phyloP scores from a whole-genome alignment of 53 echinoderm and acorn worm genomes.

The Antedon mediterranea region DNA sequence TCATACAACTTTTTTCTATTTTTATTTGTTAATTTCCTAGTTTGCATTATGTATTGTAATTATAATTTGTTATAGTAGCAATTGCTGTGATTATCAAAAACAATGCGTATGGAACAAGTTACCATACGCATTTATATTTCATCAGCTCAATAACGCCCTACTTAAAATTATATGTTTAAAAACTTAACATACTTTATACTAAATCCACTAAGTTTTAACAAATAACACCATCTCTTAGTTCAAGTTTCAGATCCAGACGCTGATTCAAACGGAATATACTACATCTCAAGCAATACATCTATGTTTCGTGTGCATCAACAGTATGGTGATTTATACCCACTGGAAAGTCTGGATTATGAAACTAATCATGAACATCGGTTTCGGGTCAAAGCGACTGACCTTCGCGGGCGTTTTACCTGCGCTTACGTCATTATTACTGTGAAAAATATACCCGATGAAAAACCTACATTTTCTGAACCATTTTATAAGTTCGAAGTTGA shows the following conservation, averaged over 20 bases:
- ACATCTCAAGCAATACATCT: background rate
- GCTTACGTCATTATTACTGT: background rate
- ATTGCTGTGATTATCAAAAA: too few species aligned
- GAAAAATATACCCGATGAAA: background rate
- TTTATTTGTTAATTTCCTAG: too few species aligned
- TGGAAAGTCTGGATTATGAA: background rate
- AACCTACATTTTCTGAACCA: background rate
- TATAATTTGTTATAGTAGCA: too few species aligned
- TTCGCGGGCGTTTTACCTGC: background rate
- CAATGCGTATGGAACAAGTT: too few species aligned
- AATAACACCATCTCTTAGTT: background rate
- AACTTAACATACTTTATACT: too few species aligned
- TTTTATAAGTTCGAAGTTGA: background rate
- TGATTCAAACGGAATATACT: background rate
- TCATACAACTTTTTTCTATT: too few species aligned
- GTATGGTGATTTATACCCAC: background rate
- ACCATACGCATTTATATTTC: too few species aligned
- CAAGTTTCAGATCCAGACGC: background rate
- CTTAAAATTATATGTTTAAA: too few species aligned
- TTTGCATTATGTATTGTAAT: too few species aligned
- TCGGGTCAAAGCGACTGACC: background rate
- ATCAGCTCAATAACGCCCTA: too few species aligned
- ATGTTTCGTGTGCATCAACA: background rate
- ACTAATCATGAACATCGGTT: background rate
- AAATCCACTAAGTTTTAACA: too few species aligned